Evolutionary conservation across 2,113 vertebrate genomes (phyloP).

Genomic region (Lethenteron reissneri): DNA sequence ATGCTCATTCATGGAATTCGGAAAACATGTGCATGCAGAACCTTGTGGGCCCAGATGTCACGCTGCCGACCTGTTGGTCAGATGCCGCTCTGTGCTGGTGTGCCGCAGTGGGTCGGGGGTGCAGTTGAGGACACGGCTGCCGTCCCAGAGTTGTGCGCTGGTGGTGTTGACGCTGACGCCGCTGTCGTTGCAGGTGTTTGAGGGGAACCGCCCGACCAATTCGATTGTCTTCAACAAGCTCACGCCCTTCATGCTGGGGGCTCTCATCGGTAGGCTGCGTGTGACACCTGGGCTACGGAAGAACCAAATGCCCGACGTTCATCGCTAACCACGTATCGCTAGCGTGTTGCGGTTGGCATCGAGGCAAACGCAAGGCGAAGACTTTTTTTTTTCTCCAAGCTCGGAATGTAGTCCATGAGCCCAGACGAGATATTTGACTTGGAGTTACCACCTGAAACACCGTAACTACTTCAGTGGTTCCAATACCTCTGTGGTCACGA

Average conservation of each 20-base stretch:
- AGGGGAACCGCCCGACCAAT: slow-evolving; percentile 86
- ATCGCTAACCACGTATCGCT: not conserved
- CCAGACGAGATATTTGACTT: not conserved
- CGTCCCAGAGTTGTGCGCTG: too few relatives aligned
- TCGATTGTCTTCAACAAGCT: slow-evolving; percentile 76
- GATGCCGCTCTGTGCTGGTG: too few relatives aligned
- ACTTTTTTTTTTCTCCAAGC: slow-evolving; percentile 10
- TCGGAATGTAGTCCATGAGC: not conserved
- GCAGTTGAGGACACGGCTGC: too few relatives aligned
- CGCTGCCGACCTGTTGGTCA: too few relatives aligned
- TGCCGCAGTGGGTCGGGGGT: too few relatives aligned
- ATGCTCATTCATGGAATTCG: too few relatives aligned
- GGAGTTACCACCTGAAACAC: not conserved
- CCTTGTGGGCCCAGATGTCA: too few relatives aligned
- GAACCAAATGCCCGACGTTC: not conserved
- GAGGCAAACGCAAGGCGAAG: too few relatives aligned
- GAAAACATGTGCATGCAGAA: too few relatives aligned
- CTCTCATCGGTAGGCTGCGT: slow-evolving; percentile 45
- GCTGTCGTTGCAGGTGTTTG: slow-evolving; percentile 43
- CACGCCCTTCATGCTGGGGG: slow-evolving; percentile 56
- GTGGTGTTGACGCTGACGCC: too few relatives aligned
- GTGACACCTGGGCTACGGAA: not conserved
- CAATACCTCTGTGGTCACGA: not conserved
- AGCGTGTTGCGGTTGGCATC: not conserved
- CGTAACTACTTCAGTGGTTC: not conserved